Conservation (phyloP, 2,113 vertebrate genomes). For the Oreotrochilus melanogaster region DNA sequence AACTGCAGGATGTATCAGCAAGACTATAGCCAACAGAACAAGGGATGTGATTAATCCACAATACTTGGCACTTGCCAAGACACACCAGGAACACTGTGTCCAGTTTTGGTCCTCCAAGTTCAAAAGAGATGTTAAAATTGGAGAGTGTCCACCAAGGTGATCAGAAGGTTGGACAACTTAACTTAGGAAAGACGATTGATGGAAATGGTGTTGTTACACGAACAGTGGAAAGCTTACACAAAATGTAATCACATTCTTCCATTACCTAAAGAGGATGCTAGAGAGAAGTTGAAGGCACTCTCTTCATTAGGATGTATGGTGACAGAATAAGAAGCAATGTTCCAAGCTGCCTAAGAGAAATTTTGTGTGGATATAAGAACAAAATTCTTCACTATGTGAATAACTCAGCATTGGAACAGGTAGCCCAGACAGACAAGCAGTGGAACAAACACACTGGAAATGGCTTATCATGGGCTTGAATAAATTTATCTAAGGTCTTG, state of each 20-base stretch:
- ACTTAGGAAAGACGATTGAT: not conserved
- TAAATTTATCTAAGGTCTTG: not conserved
- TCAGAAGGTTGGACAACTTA: not conserved
- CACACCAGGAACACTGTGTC: fast-evolving
- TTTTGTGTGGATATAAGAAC: not conserved
- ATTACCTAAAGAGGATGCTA: not conserved
- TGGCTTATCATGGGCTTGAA: not conserved
- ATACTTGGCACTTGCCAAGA: not conserved
- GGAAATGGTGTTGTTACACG: not conserved
- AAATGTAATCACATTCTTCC: not conserved
- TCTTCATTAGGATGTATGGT: not conserved
- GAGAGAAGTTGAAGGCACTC: not conserved
- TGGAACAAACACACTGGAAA: not conserved
- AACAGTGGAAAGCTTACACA: not conserved
- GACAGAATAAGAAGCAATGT: not conserved
- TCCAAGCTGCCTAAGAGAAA: not conserved
- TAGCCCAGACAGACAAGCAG: not conserved
- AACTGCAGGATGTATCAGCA: not conserved
- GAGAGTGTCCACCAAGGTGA: not conserved
- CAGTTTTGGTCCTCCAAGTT: not conserved
- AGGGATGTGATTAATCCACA: not conserved
- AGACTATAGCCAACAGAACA: not conserved
- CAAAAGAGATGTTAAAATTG: not conserved
- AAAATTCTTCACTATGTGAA: not conserved
- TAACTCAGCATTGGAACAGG: not conserved